Base-by-base conservation (phyloP, 2,888 invertebrate species). In the Petrophora chlorosata region DNA sequence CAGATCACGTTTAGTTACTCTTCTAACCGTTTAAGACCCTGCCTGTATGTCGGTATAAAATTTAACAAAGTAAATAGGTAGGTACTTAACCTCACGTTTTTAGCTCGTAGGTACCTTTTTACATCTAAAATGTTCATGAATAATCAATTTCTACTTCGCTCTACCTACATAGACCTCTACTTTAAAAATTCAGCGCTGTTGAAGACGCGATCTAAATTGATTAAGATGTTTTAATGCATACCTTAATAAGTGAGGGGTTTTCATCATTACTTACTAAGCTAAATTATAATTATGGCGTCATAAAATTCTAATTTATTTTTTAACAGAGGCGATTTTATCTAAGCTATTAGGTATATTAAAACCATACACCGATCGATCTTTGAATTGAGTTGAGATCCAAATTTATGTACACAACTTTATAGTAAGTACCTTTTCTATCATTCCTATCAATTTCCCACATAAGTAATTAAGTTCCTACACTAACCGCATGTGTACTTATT, bases 111-210 rank as follows among this genome's bases (percentile, higher is more conserved):
- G n/a, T n/a, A n/a, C 61, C 64, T 55, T 63, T 67, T 64, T 58
- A 66, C 65, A 67, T 66, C 59, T 67, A 58, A 66, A 71, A 63
- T 52, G 60, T 62, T 70, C 73, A 74, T 75, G 66, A 74, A 76
- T 72, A 74, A 71, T 67, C 61, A 70, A 68, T 67, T 61, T 60
- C 55, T 49, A 49, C 54, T 63, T 61, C 55, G 59, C 53, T 63
- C 38, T 55, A 61, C 60, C 38, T 55, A 61, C 60, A 53, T 56
- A 56, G 53, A 51, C 62, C 54, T 63, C 48, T 49, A 42, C 52
- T 59, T 63, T 53, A 61, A 67, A 67, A 68, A 67, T 63, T 67
- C 63, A 67, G 50, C n/a, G n/a, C n/a, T n/a, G n/a, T n/a, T n/a
- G n/a, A n/a, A n/a, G 44, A 52, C 44, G 42, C 59, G 48, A 57